Conservation (phyloP, 2,113 vertebrate genomes). For the Natator depressus region DNA sequence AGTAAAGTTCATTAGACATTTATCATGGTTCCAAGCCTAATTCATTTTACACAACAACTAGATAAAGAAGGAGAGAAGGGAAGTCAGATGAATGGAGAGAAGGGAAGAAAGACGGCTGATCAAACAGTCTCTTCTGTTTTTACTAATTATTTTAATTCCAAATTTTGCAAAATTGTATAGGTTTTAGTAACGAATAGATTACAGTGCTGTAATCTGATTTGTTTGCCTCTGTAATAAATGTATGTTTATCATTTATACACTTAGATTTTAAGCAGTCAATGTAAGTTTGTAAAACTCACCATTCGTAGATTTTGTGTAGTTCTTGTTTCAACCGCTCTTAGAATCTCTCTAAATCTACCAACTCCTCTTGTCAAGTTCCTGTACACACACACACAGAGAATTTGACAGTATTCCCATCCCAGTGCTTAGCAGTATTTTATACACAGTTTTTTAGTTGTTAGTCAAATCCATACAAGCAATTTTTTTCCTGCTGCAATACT, state of each 20-base stretch:
- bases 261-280: neutral
- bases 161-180: neutral
- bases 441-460: slow-evolving; percentile 10
- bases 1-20: neutral
- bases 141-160: neutral
- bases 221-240: neutral
- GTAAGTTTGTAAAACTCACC: slow-evolving; percentile 80
- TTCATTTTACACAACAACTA: neutral
- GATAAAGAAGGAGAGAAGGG: neutral
- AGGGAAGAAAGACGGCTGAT: neutral
- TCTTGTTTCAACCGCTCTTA: slow-evolving; percentile 95
- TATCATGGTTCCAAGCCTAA: neutral
- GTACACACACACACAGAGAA: slow-evolving; percentile 71
- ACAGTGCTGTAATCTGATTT: neutral
- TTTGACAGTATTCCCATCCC: slow-evolving; percentile 70
- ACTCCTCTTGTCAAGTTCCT: slow-evolving; percentile 97
- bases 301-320: slow-evolving; percentile 98
- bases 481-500: neutral
- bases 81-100: neutral
- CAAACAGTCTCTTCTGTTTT: neutral
- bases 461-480: neutral
- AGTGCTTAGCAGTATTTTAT: slow-evolving; percentile 12
- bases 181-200: neutral
- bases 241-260: neutral
- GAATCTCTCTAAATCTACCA: slow-evolving; percentile 95